Percentiles rank a stretch among this genome's conserved stretches.
These are phyloP conservation scores for Anabas testudineus DNA, from an alignment of 2,797 vertebrate species.

Conservation along the genomic window DNA sequence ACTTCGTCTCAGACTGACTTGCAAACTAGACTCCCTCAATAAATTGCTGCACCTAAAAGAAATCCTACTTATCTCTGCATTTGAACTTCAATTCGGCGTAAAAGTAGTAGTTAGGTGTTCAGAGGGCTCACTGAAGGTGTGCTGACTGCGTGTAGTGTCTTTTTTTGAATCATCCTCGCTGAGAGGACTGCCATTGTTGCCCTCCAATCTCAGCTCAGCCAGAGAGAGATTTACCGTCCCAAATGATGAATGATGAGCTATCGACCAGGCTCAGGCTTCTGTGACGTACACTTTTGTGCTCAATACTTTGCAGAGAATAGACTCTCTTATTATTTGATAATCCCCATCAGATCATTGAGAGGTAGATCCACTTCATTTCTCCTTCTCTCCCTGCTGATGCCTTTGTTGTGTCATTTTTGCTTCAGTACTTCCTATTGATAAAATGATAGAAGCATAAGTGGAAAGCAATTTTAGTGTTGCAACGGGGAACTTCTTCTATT, in stretches of 20 bases:
- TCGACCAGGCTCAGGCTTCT: conserved; percentile 63
- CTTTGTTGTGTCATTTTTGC: conserved; percentile 17
- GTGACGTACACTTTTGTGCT: conserved; percentile 42
- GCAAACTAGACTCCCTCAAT: background rate
- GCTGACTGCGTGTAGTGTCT: conserved; percentile 39
- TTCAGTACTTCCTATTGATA: conserved; percentile 6
- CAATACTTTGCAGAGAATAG: conserved; percentile 53
- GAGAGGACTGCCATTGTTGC: conserved; percentile 37
- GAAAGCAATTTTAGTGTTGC: conserved; percentile 15
- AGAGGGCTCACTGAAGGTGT: conserved; percentile 15
- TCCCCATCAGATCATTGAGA: conserved; percentile 44
- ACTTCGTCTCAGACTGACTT: conserved; percentile 4
- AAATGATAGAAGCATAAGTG: background rate
- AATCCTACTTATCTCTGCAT: background rate
- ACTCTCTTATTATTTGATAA: conserved; percentile 49
- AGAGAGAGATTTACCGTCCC: conserved; percentile 55
- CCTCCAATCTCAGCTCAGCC: conserved; percentile 48
- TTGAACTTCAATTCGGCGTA: background rate
- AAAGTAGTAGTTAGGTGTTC: conserved; percentile 15
- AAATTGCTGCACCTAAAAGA: background rate
- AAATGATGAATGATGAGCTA: conserved; percentile 75
- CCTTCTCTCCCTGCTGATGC: conserved; percentile 14
- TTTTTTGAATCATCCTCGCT: conserved; percentile 32
- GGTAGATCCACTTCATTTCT: conserved; percentile 25
- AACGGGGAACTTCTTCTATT: conserved; percentile 8